These are phyloP conservation scores for Pterophyllum scalare DNA, from an alignment of 2,113 vertebrate species.

Conservation along the genomic window DNA sequence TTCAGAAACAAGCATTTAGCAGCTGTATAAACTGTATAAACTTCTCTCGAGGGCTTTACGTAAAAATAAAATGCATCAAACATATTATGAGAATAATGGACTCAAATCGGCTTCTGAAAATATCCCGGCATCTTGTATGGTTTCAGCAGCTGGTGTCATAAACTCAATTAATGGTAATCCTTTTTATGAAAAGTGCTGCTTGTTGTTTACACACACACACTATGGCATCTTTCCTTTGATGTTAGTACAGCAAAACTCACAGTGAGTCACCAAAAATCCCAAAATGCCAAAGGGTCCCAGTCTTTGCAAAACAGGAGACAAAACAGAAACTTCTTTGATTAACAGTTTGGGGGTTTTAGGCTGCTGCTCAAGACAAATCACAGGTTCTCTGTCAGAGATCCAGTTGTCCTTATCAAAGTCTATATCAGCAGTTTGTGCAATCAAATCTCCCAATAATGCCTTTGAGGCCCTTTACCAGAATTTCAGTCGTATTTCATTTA, in stretches of 20 bases:
- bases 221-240: background rate
- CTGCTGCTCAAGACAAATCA: conserved; percentile 14
- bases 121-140: background rate
- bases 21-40: background rate
- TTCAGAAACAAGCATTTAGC: background rate
- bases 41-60: background rate
- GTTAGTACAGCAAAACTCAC: background rate
- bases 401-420: conserved; percentile 13
- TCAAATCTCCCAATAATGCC: background rate
- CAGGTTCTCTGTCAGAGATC: background rate
- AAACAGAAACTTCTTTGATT: background rate
- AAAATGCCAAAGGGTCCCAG: background rate
- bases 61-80: background rate
- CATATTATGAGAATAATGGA: background rate
- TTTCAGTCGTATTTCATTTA: conserved; percentile 17
- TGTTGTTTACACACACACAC: background rate
- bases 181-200: conserved; percentile 19
- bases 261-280: background rate
- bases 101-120: conserved; percentile 12
- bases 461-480: conserved; percentile 1
- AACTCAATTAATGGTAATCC: conserved; percentile 32
- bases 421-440: conserved; percentile 6
- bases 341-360: conserved; percentile 4
- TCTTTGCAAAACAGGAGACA: background rate
- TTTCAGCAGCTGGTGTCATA: conserved; percentile 5